Evolutionary conservation across 2,888 invertebrate species (phyloP), one percentile per base, ranked within the genome.

Genomic region (Macrophya annulata): DNA sequence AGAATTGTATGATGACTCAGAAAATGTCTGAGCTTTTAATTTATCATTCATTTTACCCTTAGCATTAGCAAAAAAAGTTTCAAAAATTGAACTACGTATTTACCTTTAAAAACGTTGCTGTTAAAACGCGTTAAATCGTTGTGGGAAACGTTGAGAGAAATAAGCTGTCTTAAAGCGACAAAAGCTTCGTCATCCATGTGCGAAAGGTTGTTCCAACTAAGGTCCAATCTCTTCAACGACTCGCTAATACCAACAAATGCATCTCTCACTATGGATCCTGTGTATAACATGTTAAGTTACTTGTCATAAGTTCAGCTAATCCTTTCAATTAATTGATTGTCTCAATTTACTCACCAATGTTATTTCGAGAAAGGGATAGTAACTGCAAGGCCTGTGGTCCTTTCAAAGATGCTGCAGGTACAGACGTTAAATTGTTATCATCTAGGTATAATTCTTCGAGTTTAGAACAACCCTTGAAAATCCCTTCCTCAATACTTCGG

Each of bases 91-190:
- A 10, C 31, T 71, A 71, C 45, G 31, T 17, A 15, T 86, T 89
- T 91, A 94, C 95, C 96, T 93, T 96, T 96, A 90, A 98, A 97
- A 84, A 97, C 96, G 91, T 98, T 97, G 92, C 97, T 97, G 93
- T 98, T 98, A 90, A 98, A 96, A 89, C 96, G 96, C 10, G 96
- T 95, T 21, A 98, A 95, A 87, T 97, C 95, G 94, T 98, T 98
- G 88, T 96, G 96, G 2, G 97, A 96, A 79, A 98, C 93, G 92
- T 96, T 96, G 51, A 98, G 95, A 87, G 95, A 94, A 89, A 96
- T 95, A 37, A 98, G 94, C 87, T 95, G 95, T 45, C 94, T 94
- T 86, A 98, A 94, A 12, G 96, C 96, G 84, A 95, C 94, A 89
- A 98, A 96, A 0, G 97, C 96, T 9, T 96, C 96, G 65, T 97